Base-by-base conservation (phyloP, 2,113 vertebrate genomes). In the Thalassoma bifasciatum region DNA sequence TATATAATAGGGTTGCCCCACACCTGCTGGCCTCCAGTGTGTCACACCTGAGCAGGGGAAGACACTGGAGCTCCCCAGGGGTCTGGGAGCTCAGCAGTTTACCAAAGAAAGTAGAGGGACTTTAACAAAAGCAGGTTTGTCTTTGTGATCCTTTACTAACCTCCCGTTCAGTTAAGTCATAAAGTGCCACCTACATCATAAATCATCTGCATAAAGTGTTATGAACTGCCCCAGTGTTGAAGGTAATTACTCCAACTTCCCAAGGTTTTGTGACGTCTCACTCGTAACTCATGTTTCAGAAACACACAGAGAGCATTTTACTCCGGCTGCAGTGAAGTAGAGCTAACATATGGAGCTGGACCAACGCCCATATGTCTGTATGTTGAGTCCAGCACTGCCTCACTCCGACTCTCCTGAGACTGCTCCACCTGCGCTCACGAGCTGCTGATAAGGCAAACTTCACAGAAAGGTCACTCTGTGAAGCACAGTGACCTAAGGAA, bases 181-280 rank as follows among this genome's bases (percentile, higher is more conserved):
- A 86, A 90, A 91, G 54, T 53, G 62, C 36, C 73, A 68, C 83
- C 72, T 66, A 69, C 75, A 67, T 69, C 30, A 87, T 89, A 82
- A 89, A 87, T 59, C 77, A 56, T 68, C 63, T 59, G n/a, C 60
- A 75, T 82, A 59, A 88, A 90, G 65, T 50, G 42, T 86, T 83
- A 82, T 70, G 52, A 89, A 87, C 77, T 58, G 79, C 66, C 72
- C 66, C 24, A 26, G 63, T 26, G 66, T 72, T 8, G 67, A 70
- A 54, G 36, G 50, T 85, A 72, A 84, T 84, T 89, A 86, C 57
- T 84, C 80, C 74, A 57, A 73, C 62, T 86, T 17, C 50, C 34
- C 34, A 57, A 30, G 38, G 47, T 84, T 77, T 77, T 74, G 69
- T 68, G 50, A 58, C 56, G 47, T 56, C 50, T 46, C 59, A 38